Percentiles rank a stretch among this genome's conserved stretches.
These are phyloP conservation scores for Spodoptera picta DNA, from an alignment of 2,888 invertebrate species.

Conservation along the genomic window DNA sequence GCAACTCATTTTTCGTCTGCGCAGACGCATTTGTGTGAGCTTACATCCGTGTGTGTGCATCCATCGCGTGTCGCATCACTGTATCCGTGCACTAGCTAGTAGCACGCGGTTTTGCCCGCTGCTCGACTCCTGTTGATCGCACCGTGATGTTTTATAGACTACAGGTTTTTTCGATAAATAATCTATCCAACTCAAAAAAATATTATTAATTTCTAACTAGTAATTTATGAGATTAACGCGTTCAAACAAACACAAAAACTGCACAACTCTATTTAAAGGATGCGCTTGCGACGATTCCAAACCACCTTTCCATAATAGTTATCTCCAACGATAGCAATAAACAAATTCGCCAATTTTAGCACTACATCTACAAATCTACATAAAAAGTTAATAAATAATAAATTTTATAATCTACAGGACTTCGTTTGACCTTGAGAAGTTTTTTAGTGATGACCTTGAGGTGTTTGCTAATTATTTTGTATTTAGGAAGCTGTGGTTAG, in stretches of 20 bases:
- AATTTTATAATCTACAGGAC: constrained; percentile 28
- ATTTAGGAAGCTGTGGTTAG: constrained; percentile 29
- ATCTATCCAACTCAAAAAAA: too few relatives aligned
- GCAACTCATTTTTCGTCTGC: constrained; percentile 77
- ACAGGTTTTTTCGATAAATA: too few relatives aligned
- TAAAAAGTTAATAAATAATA: constrained; percentile 28
- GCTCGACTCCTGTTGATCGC: too few relatives aligned
- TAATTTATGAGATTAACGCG: too few relatives aligned
- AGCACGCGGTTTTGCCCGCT: too few relatives aligned
- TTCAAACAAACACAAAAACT: too few relatives aligned
- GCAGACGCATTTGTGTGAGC: constrained; percentile 59
- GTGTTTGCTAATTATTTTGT: constrained; percentile 34
- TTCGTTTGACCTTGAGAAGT: constrained; percentile 28
- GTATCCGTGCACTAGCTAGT: constrained; percentile 17
- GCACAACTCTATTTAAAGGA: too few relatives aligned
- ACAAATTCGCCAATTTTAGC: constrained; percentile 35
- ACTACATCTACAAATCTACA: constrained; percentile 16
- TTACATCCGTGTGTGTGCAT: constrained; percentile 32
- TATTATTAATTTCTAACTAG: too few relatives aligned
- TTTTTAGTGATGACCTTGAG: constrained; percentile 44
- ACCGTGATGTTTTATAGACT: too few relatives aligned
- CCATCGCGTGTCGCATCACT: not conserved
- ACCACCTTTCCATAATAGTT: constrained; percentile 38
- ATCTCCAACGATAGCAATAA: constrained; percentile 44
- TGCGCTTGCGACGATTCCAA: constrained; percentile 49